A percentile compares a stretch with the other conserved stretches of the same genome.
These are phyloP conservation scores for Hanleya hanleyi DNA, from an alignment of 2,888 invertebrate genomes.

Conservation along the genomic window DNA sequence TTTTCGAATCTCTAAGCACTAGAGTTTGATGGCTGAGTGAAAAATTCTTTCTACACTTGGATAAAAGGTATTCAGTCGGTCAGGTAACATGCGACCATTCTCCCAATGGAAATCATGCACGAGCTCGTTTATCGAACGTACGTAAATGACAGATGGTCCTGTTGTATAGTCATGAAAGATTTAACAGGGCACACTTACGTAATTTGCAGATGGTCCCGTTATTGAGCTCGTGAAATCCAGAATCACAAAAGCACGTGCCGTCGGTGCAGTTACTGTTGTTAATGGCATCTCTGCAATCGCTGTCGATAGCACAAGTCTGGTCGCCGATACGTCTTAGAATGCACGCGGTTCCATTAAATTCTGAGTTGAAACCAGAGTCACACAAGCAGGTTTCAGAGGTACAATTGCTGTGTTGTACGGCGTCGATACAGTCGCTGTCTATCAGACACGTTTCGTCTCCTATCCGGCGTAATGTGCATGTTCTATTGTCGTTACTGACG, in stretches of 20 bases:
- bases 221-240: conserved; percentile 24
- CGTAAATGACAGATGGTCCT: too few species aligned
- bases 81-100: too few species aligned
- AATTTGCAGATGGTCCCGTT: conserved; percentile 31
- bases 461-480: conserved; percentile 32
- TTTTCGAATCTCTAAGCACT: too few species aligned
- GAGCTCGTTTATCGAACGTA: too few species aligned
- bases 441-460: conserved; percentile 36
- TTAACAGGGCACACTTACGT: background rate
- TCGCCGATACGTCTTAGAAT: conserved; percentile 40
- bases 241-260: conserved; percentile 34
- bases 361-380: conserved; percentile 26
- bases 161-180: background rate
- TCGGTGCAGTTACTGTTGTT: conserved; percentile 35
- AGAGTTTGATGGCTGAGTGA: too few species aligned
- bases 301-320: conserved; percentile 33
- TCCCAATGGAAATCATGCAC: too few species aligned
- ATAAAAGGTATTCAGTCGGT: too few species aligned
- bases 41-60: too few species aligned
- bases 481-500: background rate
- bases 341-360: conserved; percentile 31
- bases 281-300: conserved; percentile 42
- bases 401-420: conserved; percentile 41
- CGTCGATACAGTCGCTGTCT: conserved; percentile 40
- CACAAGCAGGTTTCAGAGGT: conserved; percentile 34